These are phyloP conservation scores for Stenichneumon culpator DNA, from an alignment of 2,888 invertebrate species.

Conservation along the genomic window DNA sequence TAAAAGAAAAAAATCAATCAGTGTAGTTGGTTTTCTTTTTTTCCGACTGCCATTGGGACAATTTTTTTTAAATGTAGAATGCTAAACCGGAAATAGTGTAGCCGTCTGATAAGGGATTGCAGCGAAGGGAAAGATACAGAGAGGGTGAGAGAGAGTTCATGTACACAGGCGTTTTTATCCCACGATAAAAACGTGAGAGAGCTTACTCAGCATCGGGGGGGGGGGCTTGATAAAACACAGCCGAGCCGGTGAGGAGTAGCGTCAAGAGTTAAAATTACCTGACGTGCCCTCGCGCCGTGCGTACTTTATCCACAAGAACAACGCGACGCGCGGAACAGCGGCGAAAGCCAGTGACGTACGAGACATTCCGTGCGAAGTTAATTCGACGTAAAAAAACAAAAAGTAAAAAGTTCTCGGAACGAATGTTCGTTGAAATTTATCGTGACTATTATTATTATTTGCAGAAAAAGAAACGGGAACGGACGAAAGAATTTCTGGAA, in stretches of 20 bases:
- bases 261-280: slow-evolving; percentile 42
- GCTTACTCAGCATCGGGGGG: slow-evolving; percentile 17
- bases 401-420: not conserved
- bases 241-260: not conserved
- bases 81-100: slow-evolving; percentile 3
- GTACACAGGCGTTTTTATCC: not conserved
- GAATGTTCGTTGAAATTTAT: not conserved
- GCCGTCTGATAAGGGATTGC: not conserved
- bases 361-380: not conserved
- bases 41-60: not conserved
- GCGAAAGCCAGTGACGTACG: not conserved
- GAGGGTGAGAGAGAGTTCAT: not conserved
- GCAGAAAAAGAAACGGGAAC: not conserved
- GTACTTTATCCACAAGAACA: slow-evolving; percentile 7
- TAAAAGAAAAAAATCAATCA: slow-evolving; percentile 14
- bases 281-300: not conserved
- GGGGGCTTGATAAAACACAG: slow-evolving; percentile 16
- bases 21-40: not conserved
- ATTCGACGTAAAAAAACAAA: slow-evolving; percentile 3
- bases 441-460: not conserved
- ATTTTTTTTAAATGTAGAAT: not conserved
- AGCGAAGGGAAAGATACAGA: not conserved
- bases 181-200: not conserved
- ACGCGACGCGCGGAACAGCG: slow-evolving; percentile 6
- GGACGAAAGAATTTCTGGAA: not conserved